Percentiles rank a stretch among this genome's conserved stretches.
Conservation (phyloP, 2,797 vertebrate genomes). For the Phoeniculus purpureus region DNA sequence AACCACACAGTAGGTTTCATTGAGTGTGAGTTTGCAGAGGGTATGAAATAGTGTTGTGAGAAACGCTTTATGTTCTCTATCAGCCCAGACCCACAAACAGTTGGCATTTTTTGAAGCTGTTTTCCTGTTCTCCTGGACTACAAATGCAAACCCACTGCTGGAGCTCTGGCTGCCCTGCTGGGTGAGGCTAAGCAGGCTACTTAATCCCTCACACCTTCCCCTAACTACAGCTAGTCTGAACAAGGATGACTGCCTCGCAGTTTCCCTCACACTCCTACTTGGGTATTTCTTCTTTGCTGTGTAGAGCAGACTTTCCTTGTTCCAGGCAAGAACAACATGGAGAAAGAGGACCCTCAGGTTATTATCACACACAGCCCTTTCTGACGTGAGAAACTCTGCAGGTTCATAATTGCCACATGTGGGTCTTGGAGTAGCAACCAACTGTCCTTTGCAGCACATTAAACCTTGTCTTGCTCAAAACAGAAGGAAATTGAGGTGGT, state of each 20-base stretch:
- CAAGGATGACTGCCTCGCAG: background rate
- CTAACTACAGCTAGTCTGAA: background rate
- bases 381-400: background rate
- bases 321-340: background rate
- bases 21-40: background rate
- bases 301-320: background rate
- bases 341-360: background rate
- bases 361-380: background rate
- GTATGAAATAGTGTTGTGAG: background rate
- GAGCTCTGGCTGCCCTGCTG: constrained; percentile 13
- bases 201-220: background rate
- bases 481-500: background rate
- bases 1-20: background rate
- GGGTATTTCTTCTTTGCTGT: background rate
- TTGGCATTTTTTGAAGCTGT: constrained; percentile 24
- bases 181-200: background rate
- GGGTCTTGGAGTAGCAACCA: background rate
- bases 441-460: background rate
- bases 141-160: background rate
- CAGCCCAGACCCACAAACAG: background rate
- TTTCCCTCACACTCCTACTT: background rate
- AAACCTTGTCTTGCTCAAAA: background rate
- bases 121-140: constrained; percentile 23
- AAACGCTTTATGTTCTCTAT: background rate
- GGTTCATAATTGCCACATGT: background rate